Conservation (phyloP, 2,888 invertebrate species). For the Nephrotoma appendiculata region DNA sequence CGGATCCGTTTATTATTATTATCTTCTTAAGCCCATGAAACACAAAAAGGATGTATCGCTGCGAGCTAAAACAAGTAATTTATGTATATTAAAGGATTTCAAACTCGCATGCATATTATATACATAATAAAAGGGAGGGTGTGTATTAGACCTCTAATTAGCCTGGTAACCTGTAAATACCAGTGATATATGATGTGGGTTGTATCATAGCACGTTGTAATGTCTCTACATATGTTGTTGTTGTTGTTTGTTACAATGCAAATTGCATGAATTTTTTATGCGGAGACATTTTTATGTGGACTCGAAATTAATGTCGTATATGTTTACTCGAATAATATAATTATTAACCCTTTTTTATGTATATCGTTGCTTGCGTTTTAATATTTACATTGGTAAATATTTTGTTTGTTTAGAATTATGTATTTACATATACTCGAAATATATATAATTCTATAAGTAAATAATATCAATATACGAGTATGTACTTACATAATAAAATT, state of each 20-base stretch:
- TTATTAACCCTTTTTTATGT: not conserved
- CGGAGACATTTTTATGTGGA: not conserved
- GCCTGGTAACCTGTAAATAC: not conserved
- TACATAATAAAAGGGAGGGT: not conserved
- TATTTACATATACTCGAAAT: not conserved
- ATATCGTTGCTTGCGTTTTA: not conserved
- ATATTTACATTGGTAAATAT: not conserved
- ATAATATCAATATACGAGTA: no score
- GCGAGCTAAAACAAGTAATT: not conserved
- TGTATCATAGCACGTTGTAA: not conserved
- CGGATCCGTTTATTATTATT: not conserved
- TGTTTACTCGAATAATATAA: not conserved
- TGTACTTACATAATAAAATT: no score
- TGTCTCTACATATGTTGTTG: not conserved
- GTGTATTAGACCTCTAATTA: not conserved
- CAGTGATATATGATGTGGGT: not conserved
- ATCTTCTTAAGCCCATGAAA: not conserved
- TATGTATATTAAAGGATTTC: not conserved
- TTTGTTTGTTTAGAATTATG: not conserved
- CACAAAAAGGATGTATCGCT: not conserved
- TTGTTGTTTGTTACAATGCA: not conserved
- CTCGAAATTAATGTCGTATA: not conserved
- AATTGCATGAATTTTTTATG: not conserved
- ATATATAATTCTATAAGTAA: not conserved
- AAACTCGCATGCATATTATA: not conserved